Conservation (phyloP, 2,113 vertebrate genomes). For the Anguilla rostrata region DNA sequence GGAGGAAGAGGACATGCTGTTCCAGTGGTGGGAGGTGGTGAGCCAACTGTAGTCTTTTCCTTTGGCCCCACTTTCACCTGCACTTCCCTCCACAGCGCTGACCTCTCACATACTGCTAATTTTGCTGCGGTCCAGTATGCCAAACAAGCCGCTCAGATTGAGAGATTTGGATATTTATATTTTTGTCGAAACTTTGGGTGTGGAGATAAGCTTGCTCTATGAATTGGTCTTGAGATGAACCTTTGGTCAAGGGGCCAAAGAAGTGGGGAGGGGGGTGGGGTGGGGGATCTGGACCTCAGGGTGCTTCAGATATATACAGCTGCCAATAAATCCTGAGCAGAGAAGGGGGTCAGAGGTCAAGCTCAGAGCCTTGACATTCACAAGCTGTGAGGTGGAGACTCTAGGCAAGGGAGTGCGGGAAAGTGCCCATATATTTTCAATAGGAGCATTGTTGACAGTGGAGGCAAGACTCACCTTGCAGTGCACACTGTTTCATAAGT, state of each 20-base stretch:
- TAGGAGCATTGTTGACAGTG: neutral
- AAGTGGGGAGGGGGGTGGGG: neutral
- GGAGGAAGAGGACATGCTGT: constrained; percentile 2
- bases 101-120: neutral
- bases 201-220: neutral
- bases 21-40: neutral
- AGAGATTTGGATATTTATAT: neutral
- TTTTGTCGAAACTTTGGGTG: neutral
- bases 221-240: neutral
- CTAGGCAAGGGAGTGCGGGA: neutral
- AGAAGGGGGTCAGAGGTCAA: neutral
- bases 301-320: neutral
- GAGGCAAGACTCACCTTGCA: neutral
- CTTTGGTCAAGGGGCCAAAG: neutral
- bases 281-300: neutral
- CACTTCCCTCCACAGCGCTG: neutral
- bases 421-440: neutral
- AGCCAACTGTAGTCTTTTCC: neutral
- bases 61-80: neutral
- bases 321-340: neutral
- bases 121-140: neutral
- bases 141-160: neutral
- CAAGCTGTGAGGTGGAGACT: neutral
- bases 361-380: constrained; percentile 6
- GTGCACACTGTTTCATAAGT: neutral